phyloP scores from a whole-genome alignment of 2,888 invertebrate species.

The Macrophya annulata region DNA sequence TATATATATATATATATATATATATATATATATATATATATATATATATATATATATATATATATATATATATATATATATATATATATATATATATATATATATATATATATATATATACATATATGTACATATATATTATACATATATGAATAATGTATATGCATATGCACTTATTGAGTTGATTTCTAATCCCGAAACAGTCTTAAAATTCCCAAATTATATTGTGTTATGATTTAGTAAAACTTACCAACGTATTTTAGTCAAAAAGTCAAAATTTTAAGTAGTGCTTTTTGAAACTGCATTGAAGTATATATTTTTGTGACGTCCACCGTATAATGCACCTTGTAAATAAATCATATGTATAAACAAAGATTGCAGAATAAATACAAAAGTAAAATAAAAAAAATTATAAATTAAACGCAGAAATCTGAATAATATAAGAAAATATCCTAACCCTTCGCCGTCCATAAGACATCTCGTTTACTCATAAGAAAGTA shows the following conservation, averaged over 20 bases:
- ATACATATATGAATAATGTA: too few species aligned
- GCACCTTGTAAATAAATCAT: slow-evolving; percentile 43
- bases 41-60: slow-evolving; percentile 18
- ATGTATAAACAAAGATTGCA: slow-evolving; percentile 16
- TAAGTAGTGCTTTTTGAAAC: slow-evolving; percentile 36
- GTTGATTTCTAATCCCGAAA: not conserved
- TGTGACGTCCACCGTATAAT: slow-evolving; percentile 39
- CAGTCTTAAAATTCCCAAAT: slow-evolving; percentile 5
- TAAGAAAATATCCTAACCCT: slow-evolving; percentile 15
- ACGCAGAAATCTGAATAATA: slow-evolving; percentile 29
- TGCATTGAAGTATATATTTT: slow-evolving; percentile 37
- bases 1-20: slow-evolving; percentile 17
- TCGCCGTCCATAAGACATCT: not conserved
- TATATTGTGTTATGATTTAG: slow-evolving; percentile 29
- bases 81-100: not conserved
- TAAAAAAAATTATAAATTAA: not conserved
- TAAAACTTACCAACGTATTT: slow-evolving; percentile 15
- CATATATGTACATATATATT: slow-evolving; percentile 13
- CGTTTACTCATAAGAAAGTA: not conserved
- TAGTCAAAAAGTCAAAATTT: not conserved
- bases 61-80: slow-evolving; percentile 21
- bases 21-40: not conserved
- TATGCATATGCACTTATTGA: slow-evolving; percentile 15
- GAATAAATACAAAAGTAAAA: slow-evolving; percentile 4
- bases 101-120: not conserved